Evolutionary conservation across 2,888 invertebrate species (phyloP), one percentile per base, ranked within the genome.

Genomic region (Lottia scabra): DNA sequence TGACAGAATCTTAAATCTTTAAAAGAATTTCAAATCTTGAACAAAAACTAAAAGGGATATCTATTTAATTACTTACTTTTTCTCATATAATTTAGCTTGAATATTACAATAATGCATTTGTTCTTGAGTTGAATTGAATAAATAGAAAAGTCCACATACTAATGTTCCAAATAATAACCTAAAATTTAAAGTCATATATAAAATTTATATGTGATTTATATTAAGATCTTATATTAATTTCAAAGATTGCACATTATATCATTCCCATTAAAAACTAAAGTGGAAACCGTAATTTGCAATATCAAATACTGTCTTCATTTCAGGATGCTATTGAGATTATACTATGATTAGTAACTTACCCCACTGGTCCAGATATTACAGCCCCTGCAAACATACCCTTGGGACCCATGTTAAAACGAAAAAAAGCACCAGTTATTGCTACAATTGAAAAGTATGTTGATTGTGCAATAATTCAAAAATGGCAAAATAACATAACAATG

Each of bases 61-160:
- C n/a, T n/a, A n/a, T n/a, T n/a, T 30, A 27, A 16, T 13, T 6
- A 65, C 67, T 64, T 46, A 77, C 77, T 65, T 75, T 43, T 75
- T 62, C 15, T 65, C 65, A 30, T 73, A 71, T 38, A 77, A 66
- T 6, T 68, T 64, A 19, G 70, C 66, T 46, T 75, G 71, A 64
- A 77, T 70, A 43, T 73, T 46, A 68, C 70, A 66, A 66, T 73
- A 73, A 64, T 77, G 73, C 4, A 70, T 72, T 63, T 77, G 70
- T 48, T 77, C 72, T 63, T 75, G 75, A 1, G 77, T 77, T 56
- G 75, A 75, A 65, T 74, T 74, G 12, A 62, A 10, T 5, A 63
- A 46, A 16, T 63, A 45, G 73, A 74, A 70, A 23, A 63, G 64
- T 27, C 74, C 76, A 27, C 63, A 65, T 3, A 68, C 45, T 16